Conservation (phyloP, 2,113 vertebrate genomes). For the Alethe diademata region DNA sequence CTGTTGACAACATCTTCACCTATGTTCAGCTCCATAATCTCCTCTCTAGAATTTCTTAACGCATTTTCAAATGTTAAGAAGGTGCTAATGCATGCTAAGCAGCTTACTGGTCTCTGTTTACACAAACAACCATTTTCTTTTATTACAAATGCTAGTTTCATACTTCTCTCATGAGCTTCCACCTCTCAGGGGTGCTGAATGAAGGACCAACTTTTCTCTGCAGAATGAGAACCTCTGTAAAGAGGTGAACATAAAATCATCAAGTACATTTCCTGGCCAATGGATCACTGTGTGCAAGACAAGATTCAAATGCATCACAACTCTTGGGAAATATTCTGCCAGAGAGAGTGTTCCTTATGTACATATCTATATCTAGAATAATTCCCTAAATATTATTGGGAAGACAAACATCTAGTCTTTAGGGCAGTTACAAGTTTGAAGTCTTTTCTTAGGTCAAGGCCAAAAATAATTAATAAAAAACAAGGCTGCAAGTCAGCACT, state of each 20-base stretch:
- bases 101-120: background rate
- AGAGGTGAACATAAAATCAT: background rate
- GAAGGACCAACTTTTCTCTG: background rate
- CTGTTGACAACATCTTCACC: background rate
- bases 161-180: background rate
- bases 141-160: background rate
- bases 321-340: background rate
- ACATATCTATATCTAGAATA: background rate
- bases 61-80: conserved; percentile 5
- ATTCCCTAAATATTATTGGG: background rate
- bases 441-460: background rate
- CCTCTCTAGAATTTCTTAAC: background rate
- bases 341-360: background rate
- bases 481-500: background rate
- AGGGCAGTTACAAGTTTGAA: background rate
- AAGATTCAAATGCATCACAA: background rate
- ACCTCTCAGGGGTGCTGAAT: background rate
- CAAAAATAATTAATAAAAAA: background rate
- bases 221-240: background rate
- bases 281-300: background rate
- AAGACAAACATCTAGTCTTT: background rate
- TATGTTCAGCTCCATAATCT: background rate
- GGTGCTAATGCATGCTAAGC: background rate
- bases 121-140: background rate
- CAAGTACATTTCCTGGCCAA: background rate